Conservation (phyloP, 2,797 vertebrate species). For the Dendrocincla fuliginosa region DNA sequence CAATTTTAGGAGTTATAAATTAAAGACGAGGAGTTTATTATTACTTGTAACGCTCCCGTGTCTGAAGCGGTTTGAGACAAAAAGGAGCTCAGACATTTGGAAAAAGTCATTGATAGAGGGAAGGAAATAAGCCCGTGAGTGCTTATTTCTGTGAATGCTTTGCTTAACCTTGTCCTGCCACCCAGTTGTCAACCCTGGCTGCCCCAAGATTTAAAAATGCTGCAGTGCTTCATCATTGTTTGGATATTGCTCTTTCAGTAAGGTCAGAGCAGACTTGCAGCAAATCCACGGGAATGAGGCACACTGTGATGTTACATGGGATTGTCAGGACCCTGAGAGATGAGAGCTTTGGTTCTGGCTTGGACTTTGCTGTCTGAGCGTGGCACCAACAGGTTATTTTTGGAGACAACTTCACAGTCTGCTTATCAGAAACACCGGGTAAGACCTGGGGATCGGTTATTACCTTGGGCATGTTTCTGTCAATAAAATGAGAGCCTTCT, state of each 20-base stretch:
- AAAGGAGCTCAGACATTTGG: constrained; percentile 11
- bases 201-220: background rate
- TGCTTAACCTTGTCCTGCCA: constrained; percentile 14
- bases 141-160: background rate
- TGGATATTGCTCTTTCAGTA: constrained; percentile 27
- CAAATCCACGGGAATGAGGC: background rate
- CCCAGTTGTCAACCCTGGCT: background rate
- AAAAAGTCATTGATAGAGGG: background rate
- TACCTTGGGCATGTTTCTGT: background rate
- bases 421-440: background rate
- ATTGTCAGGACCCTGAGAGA: background rate
- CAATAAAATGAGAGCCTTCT: background rate
- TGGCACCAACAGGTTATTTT: background rate
- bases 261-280: constrained; percentile 32
- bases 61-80: constrained; percentile 15
- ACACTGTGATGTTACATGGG: background rate
- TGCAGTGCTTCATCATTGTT: constrained; percentile 30
- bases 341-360: background rate
- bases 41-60: background rate
- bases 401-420: background rate
- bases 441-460: background rate
- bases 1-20: constrained; percentile 42
- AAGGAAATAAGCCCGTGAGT: background rate
- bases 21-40: constrained; percentile 50
- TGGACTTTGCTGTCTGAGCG: background rate